Evolutionary conservation across 2,888 invertebrate genomes (phyloP), one percentile per base, ranked within the genome.

Genomic region (Nezara viridula): DNA sequence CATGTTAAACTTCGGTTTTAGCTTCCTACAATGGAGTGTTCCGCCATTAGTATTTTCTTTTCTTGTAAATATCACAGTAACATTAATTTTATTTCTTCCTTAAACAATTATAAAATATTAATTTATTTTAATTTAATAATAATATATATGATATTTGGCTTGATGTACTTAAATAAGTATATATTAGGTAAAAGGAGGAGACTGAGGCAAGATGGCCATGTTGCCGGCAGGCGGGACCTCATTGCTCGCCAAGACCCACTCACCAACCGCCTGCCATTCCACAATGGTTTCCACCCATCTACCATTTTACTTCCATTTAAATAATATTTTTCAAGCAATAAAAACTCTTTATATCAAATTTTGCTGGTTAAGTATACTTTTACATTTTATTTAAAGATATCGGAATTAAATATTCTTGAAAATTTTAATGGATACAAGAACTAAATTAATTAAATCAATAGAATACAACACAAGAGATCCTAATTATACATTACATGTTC

Each of bases 221-320:
- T 86, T 86, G 60, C 3, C 86, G 86, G 86, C 86, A 86, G 86
- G 86, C 86, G 86, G 86, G 55, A 27, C 86, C 40, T 55, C 86
- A 37, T 21, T 40, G 50, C 86, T 21, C 40, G 86, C 9, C 55
- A 37, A 40, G 40, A 24, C 37, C 40, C n/a, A 16, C 52, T 55
- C 37, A 24, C 21, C 24, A n/a, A 7, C 37, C 60, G 27, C 50
- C 86, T 55, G 86, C 86, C 86, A 60, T 86, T 40, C 16, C 86
- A 86, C 86, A 86, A 86, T 86, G 86, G 50, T 55, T 7, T 32
- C 55, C 55, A 37, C 2, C 24, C 24, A 40, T 81, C 81, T 81
- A 44, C 81, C 81, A 81, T 81, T 81, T 44, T 81, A 81, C 24
- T 81, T 12, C 4, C 81, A n/a, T 81, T 0, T 44, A 81, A 24